These are phyloP conservation scores for Epicauta chinensis DNA, from an alignment of 1,140 invertebrate genomes.

Conservation along the genomic window DNA sequence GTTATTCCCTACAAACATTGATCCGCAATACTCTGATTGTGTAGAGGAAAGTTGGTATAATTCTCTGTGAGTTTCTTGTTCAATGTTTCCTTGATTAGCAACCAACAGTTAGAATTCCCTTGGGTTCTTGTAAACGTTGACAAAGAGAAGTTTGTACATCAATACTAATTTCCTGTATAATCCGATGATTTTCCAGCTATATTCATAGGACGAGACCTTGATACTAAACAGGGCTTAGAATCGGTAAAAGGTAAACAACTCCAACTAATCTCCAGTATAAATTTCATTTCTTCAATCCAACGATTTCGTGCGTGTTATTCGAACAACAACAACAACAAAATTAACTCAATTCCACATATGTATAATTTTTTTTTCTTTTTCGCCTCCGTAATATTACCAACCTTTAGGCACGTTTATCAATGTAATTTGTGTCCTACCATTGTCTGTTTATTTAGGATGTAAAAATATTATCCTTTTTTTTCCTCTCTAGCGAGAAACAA, in stretches of 20 bases:
- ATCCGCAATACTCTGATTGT: too few relatives aligned
- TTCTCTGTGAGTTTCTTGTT: too few relatives aligned
- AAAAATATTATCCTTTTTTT: conserved; percentile 14
- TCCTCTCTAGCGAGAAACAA: conserved; percentile 5
- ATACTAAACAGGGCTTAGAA: background rate
- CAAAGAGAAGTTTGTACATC: conserved; percentile 13
- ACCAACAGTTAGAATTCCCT: background rate
- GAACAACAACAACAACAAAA: too few relatives aligned
- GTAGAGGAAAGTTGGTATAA: too few relatives aligned
- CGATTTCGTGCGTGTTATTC: too few relatives aligned
- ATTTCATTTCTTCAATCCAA: too few relatives aligned
- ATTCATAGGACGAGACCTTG: background rate
- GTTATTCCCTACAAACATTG: too few relatives aligned
- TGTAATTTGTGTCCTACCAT: conserved; percentile 5
- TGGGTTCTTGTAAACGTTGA: conserved; percentile 4
- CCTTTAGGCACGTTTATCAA: conserved; percentile 4
- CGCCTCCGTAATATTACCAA: too few relatives aligned
- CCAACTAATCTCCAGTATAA: too few relatives aligned
- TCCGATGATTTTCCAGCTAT: conserved; percentile 1
- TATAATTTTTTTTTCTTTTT: too few relatives aligned
- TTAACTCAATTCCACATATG: too few relatives aligned
- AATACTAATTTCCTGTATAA: conserved; percentile 11
- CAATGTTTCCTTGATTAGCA: conserved; percentile 4
- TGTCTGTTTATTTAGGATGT: conserved; percentile 16
- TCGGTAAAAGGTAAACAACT: too few relatives aligned